A percentile compares a stretch with the other conserved stretches of the same genome.
Conservation (phyloP, 2,113 vertebrate species). For the Rallus limicola region DNA sequence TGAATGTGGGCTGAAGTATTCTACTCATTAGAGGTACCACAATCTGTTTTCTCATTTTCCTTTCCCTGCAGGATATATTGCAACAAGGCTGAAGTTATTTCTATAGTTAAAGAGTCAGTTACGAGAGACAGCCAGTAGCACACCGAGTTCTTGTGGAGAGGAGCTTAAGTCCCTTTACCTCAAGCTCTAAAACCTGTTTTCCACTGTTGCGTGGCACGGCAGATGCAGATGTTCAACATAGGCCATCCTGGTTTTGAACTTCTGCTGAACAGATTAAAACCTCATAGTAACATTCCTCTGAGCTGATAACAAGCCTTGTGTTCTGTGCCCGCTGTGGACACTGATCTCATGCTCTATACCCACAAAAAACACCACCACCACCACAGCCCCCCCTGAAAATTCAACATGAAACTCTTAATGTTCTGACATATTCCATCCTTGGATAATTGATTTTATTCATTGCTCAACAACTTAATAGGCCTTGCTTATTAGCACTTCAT, state of each 20-base stretch:
- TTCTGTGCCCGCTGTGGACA: neutral
- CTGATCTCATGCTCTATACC: neutral
- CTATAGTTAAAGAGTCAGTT: neutral
- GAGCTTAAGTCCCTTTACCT: neutral
- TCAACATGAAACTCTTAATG: neutral
- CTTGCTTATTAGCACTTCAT: neutral
- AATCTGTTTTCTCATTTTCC: neutral
- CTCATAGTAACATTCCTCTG: neutral
- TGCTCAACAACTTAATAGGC: neutral
- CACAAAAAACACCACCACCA: neutral
- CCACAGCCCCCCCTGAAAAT: neutral
- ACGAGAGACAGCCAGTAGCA: neutral
- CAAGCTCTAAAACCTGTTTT: neutral
- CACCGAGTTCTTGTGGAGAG: neutral
- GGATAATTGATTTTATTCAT: neutral
- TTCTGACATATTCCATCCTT: neutral
- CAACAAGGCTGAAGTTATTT: neutral
- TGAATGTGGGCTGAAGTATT: neutral
- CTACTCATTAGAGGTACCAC: neutral
- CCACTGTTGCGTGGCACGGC: accelerated
- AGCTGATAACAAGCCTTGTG: neutral
- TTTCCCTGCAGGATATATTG: neutral
- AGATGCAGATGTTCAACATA: neutral
- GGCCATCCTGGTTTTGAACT: neutral
- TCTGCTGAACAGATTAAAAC: neutral